phyloP scores from a whole-genome alignment of 2,888 invertebrate species.

The Hololepta plana region DNA sequence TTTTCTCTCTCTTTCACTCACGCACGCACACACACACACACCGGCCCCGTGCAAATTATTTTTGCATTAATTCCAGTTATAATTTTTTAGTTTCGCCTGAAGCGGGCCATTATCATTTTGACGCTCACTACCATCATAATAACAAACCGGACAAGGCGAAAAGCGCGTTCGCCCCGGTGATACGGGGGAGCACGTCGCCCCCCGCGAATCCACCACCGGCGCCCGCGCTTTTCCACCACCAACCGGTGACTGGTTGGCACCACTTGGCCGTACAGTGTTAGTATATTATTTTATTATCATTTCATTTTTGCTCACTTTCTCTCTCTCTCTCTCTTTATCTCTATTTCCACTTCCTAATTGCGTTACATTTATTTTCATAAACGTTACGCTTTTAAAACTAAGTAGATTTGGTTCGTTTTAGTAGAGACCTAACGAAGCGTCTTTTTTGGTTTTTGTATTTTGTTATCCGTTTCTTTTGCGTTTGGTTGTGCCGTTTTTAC shows the following conservation, averaged over 20 bases:
- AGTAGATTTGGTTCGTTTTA: slow-evolving; percentile 20
- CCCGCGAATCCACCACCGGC: slow-evolving; percentile 31
- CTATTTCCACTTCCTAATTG: slow-evolving; percentile 18
- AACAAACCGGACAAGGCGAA: slow-evolving; percentile 23
- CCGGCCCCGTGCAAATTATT: not conserved
- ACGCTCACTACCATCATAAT: slow-evolving; percentile 18
- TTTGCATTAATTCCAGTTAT: slow-evolving; percentile 11
- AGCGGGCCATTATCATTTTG: slow-evolving; percentile 23
- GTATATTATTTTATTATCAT: slow-evolving; percentile 30
- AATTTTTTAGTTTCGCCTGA: slow-evolving; percentile 24
- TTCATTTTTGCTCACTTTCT: slow-evolving; percentile 15
- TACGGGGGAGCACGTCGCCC: slow-evolving; percentile 26
- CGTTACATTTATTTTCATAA: slow-evolving; percentile 22
- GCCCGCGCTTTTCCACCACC: slow-evolving; percentile 31
- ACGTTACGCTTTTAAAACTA: slow-evolving; percentile 21
- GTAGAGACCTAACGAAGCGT: slow-evolving; percentile 17
- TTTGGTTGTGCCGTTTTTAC: not conserved
- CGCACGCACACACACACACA: too few relatives aligned
- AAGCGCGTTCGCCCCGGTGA: slow-evolving; percentile 39
- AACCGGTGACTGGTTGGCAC: slow-evolving; percentile 36
- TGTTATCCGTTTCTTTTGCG: not conserved
- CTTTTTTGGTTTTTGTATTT: slow-evolving; percentile 6
- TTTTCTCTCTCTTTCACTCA: not conserved
- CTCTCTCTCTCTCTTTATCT: slow-evolving; percentile 7
- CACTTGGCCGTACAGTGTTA: slow-evolving; percentile 47